A percentile compares a stretch with the other conserved stretches of the same genome.
phyloP scores from a whole-genome alignment of 2,113 vertebrate species.

The Malurus elegans region DNA sequence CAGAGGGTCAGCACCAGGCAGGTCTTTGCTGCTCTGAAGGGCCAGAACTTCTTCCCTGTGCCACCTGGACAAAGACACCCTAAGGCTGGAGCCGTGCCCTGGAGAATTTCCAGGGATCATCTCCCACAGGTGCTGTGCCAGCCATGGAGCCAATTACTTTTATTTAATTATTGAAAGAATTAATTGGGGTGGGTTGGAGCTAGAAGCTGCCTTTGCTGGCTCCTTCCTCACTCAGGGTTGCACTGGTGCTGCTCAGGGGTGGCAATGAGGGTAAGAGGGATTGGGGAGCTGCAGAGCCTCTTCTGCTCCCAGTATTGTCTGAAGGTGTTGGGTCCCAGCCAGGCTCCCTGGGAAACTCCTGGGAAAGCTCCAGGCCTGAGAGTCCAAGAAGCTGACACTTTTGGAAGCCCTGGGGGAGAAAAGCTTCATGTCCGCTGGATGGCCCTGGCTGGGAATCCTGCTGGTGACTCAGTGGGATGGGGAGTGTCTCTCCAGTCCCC shows the following conservation, averaged over 20 bases:
- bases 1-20: not conserved
- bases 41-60: not conserved
- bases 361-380: not conserved
- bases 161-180: not conserved
- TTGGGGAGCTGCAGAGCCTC: not conserved
- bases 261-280: not conserved
- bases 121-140: not conserved
- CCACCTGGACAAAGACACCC: not conserved
- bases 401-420: not conserved
- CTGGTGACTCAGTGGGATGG: not conserved
- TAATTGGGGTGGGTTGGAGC: not conserved
- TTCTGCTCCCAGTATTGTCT: not conserved
- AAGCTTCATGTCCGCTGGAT: not conserved
- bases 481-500: not conserved
- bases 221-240: not conserved
- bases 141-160: not conserved
- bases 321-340: not conserved
- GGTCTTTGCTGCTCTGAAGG: not conserved
- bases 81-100: not conserved
- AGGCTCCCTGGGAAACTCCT: not conserved
- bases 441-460: not conserved
- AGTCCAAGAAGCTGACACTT: not conserved
- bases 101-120: not conserved
- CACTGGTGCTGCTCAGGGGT: rapidly evolving
- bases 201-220: not conserved